These are phyloP conservation scores for Drosophila yakuba DNA, from an alignment of 1,140 invertebrate genomes.

Conservation along the genomic window DNA sequence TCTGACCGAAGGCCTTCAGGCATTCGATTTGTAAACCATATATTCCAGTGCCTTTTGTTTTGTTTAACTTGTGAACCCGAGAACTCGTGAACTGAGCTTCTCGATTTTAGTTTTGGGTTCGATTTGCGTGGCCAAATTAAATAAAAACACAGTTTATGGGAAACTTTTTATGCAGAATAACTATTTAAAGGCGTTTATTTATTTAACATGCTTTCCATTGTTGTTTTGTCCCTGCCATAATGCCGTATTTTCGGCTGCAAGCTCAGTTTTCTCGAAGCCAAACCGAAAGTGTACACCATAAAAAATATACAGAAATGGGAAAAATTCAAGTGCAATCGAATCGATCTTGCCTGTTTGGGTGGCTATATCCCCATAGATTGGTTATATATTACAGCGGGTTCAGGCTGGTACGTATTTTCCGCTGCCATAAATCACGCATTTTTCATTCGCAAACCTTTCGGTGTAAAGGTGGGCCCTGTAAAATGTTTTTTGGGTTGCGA, in stretches of 20 bases:
- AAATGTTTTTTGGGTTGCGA: constrained; percentile 16
- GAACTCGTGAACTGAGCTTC: background rate
- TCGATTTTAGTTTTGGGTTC: constrained; percentile 25
- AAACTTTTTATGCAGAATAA: constrained; percentile 28
- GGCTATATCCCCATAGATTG: background rate
- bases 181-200: constrained; percentile 47
- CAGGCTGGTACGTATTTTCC: background rate
- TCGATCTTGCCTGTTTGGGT: constrained; percentile 21
- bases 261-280: background rate
- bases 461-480: background rate
- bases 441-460: constrained; percentile 32
- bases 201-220: constrained; percentile 47
- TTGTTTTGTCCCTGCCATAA: constrained; percentile 21
- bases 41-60: background rate
- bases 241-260: constrained; percentile 30
- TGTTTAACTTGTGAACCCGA: background rate
- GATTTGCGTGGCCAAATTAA: constrained; percentile 41
- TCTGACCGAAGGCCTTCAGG: background rate
- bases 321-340: constrained; percentile 42
- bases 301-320: constrained; percentile 17
- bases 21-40: constrained; percentile 11
- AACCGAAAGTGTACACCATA: constrained; percentile 1
- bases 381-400: background rate
- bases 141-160: constrained; percentile 17
- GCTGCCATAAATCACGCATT: constrained; percentile 41